Evolutionary conservation across 2,113 vertebrate species (phyloP).

Genomic region (Limanda limanda): DNA sequence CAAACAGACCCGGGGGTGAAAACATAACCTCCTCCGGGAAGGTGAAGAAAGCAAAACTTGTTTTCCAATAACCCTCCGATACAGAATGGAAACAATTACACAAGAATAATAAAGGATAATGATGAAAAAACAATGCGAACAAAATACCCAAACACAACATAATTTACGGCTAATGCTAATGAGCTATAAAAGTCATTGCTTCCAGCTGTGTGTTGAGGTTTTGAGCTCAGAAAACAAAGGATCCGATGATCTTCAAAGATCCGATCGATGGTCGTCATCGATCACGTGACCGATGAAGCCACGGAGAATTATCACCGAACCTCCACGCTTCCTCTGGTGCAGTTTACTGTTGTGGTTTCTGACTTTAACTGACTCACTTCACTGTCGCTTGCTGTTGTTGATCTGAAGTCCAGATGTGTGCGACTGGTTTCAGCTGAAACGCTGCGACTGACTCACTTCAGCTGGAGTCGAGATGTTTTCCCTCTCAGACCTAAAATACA

Average conservation of each 20-base stretch:
- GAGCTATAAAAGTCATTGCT: not conserved
- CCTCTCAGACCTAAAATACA: too few relatives aligned
- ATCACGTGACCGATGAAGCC: not conserved
- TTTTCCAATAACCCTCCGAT: too few relatives aligned
- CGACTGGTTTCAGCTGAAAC: not conserved
- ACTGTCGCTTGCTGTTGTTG: not conserved
- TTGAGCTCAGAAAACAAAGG: not conserved
- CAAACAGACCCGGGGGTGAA: too few relatives aligned
- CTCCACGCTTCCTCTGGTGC: not conserved
- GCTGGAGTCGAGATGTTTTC: too few relatives aligned
- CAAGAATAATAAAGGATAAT: not conserved
- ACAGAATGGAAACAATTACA: constrained; percentile 1
- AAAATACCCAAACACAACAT: not conserved
- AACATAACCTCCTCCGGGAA: too few relatives aligned
- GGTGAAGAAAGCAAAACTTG: not conserved
- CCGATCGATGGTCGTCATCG: not conserved
- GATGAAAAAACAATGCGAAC: not conserved
- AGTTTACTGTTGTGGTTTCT: not conserved
- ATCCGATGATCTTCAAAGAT: not conserved
- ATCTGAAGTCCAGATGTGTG: not conserved
- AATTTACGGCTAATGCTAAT: not conserved
- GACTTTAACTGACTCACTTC: not conserved
- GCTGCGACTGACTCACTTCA: too few relatives aligned
- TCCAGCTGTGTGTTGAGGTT: not conserved
- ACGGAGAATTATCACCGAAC: not conserved